Conservation (phyloP, 1,140 invertebrate genomes). For the Hylyphantes graminicola region DNA sequence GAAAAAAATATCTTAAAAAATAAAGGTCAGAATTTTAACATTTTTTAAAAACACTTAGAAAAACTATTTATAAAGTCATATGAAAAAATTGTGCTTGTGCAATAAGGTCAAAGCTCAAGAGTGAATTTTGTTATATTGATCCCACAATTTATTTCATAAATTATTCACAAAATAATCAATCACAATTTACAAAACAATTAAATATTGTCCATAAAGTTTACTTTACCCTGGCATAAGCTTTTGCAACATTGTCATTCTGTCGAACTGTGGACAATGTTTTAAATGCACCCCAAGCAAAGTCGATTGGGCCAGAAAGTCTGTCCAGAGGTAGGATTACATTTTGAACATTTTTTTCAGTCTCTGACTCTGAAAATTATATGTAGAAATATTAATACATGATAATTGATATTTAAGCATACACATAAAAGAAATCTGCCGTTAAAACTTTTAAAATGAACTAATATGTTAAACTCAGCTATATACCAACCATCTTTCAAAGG, state of each 20-base stretch:
- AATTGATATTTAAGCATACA: background rate
- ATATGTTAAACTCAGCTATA: too few species aligned
- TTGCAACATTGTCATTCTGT: conserved; percentile 80
- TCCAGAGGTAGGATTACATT: conserved; percentile 84
- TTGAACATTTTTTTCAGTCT: conserved; percentile 74
- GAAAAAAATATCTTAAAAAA: too few species aligned
- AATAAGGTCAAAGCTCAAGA: too few species aligned
- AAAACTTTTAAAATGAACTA: background rate
- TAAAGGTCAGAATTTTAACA: too few species aligned
- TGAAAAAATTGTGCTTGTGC: too few species aligned
- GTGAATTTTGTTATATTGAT: too few species aligned
- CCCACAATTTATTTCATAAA: too few species aligned
- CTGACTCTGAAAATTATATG: conserved; percentile 39
- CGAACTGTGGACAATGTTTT: conserved; percentile 86
- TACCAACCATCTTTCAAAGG: too few species aligned
- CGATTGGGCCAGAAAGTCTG: conserved; percentile 76
- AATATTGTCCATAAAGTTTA: background rate
- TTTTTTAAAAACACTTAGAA: too few species aligned
- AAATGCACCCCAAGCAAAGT: conserved; percentile 86
- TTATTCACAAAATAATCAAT: too few species aligned
- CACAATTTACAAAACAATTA: too few species aligned
- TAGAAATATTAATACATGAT: background rate
- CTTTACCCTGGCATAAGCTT: conserved; percentile 76
- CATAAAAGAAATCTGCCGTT: conserved; percentile 31
- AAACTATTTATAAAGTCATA: too few species aligned